Evolutionary conservation across 2,888 invertebrate genomes (phyloP), one percentile per base, ranked within the genome.

Genomic region (Steinernema hermaphroditum): DNA sequence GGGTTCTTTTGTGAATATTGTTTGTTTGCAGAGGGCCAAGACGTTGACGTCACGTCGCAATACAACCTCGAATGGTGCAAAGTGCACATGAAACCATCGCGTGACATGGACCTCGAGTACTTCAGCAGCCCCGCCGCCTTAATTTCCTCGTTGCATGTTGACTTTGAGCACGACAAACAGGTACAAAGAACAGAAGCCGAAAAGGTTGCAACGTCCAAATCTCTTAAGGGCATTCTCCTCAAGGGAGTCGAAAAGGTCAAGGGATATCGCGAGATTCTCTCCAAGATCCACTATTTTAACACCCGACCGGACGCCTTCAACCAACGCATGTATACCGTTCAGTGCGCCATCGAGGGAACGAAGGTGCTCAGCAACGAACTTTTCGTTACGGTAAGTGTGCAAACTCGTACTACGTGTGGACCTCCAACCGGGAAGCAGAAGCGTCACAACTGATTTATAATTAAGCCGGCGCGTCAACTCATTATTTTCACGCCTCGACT

Each of bases 341-440:
- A 94, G 76, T 98, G 98, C 89, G 77, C 83, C 43, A 81, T 86
- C 80, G 70, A 77, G 44, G 77, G 82, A 69, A 94, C 94, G 1
- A 90, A 95, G 69, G 94, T 95, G 88, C 92, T 93, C 80, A 94
- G 94, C 89, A 96, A 96, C 88, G 94, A 96, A 89, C 94, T 96
- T 87, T 92, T 94, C 72, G 93, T 96, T 87, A 95, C 94, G 78
- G 92, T 93, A 46, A 72, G 72, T n/a, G 37, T 75, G 27, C 41
- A n/a, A n/a, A n/a, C n/a, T n/a, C n/a, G n/a, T n/a, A n/a, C n/a
- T n/a, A n/a, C n/a, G n/a, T n/a, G 49, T 19, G 71, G 49, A 54
- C 71, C 41, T 71, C 43, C 57, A 41, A 27, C 54, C n/a, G 41
- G 29, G 34, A 57, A 70, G 27, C 12, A 8, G 27, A 29, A 62